A percentile compares a stretch with the other conserved stretches of the same genome.
phyloP scores from a whole-genome alignment of 2,888 invertebrate genomes.

The Cryptocheilus praepositus region DNA sequence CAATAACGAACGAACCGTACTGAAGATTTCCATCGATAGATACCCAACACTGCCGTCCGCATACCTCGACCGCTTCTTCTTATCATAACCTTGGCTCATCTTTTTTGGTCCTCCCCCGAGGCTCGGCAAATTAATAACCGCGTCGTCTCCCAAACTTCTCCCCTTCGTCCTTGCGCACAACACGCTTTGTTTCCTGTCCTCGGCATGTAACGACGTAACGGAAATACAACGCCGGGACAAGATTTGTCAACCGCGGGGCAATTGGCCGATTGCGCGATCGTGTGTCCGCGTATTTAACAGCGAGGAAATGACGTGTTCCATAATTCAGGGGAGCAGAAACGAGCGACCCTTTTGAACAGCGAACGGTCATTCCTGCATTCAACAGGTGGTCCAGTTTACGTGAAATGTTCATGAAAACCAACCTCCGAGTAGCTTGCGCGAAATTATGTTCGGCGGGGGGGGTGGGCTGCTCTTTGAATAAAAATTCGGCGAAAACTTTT shows the following conservation, averaged over 20 bases:
- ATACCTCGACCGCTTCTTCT: conserved; percentile 20
- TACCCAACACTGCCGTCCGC: no score
- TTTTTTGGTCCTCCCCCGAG: not conserved
- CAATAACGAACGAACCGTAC: no score
- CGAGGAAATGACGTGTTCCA: conserved; percentile 56
- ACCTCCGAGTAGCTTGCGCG: conserved; percentile 37
- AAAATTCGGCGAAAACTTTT: not conserved
- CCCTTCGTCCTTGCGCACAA: not conserved
- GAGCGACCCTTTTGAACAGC: conserved; percentile 52
- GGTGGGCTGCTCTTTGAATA: not conserved
- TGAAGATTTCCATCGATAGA: no score
- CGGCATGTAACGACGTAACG: conserved; percentile 3
- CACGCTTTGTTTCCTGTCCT: not conserved
- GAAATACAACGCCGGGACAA: conserved; percentile 17
- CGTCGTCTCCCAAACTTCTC: not conserved
- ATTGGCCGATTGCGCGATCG: conserved; percentile 32
- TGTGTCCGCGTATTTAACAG: conserved; percentile 41
- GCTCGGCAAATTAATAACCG: conserved; percentile 1
- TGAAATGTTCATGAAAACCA: conserved; percentile 64
- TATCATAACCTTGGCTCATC: conserved; percentile 2
- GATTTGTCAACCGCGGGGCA: conserved; percentile 12
- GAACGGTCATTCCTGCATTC: conserved; percentile 60
- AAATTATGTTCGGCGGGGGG: conserved; percentile 26
- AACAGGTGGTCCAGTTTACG: conserved; percentile 64
- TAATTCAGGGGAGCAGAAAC: conserved; percentile 56